Base-by-base conservation (phyloP, 2,113 vertebrate genomes). In the Connochaetes taurinus region DNA sequence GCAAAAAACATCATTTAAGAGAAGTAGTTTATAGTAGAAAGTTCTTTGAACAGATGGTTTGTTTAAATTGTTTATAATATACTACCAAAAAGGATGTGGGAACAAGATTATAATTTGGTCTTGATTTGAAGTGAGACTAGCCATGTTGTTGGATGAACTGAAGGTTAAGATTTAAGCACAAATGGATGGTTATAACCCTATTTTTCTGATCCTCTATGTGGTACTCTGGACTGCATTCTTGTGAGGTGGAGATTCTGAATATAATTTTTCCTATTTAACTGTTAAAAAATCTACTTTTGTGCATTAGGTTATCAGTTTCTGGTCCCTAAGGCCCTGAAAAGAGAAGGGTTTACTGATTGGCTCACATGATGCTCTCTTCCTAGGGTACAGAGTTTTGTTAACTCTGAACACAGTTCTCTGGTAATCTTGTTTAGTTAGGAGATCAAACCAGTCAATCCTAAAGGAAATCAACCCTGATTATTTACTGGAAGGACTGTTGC, bases 121-220 rank as follows among this genome's bases (percentile, higher is more conserved):
- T 92, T 94, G 52, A 55, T 95, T n/a, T 4, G 15, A 84, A 27
- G 50, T 91, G 25, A 92, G 62, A 93, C n/a, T 50, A 85, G n/a
- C 33, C 60, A 55, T 52, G 11, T 55, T 95, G 58, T 81, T 64
- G 29, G 15, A 52, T 94, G 50, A 47, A 52, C 52, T 67, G 53
- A 94, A 92, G 57, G 82, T 87, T 91, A 95, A 97, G 36, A 94
- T 93, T 93, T 95, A 82, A 92, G 36, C 43, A 86, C 50, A 92
- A 53, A 78, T n/a, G 13, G 8, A 47, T 60, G 33, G 1, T 47
- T 43, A 45, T 43, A 74, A 83, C 3, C 2, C 16, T 62, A 40
- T 76, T 87, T 97, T 88, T 67, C 76, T 80, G 31, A 85, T 97
- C 5, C 5, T 84, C 11, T 90, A 10, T 45, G 12, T 19, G 4